Base-by-base conservation (phyloP, 1,140 invertebrate species). In the Mamestra configurata region DNA sequence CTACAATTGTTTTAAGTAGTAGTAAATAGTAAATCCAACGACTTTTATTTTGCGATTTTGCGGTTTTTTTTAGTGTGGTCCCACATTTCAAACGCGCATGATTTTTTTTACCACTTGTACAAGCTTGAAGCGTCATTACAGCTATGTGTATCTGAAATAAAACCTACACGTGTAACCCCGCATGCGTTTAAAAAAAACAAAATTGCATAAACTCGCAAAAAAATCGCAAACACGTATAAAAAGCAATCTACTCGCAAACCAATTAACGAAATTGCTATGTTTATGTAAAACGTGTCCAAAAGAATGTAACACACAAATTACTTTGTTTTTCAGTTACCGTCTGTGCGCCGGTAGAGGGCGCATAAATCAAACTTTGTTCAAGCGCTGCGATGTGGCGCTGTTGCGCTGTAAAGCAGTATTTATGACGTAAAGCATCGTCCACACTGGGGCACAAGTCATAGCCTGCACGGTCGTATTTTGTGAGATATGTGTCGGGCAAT, bases 291-390 rank as follows among this genome's bases (percentile, higher is more conserved):
- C 8, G 43, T 35, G 22, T 49, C 2, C 22, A 49, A 31, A 40
- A 70, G 43, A 27, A 24, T 49, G 49, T 35, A 71, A 51, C 27
- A 71, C 22, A 70, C n/a, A 71, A 71, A 71, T 53, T 51, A 53
- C 68, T 43, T 53, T 71, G 68, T 71, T 71, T 71, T 71, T 71
- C 24, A 71, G 22, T 71, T 31, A 71, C 24, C 49, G 46, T 71
- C 27, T 27, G 46, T 31, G 15, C 37, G 43, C 18, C 8, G 15
- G 68, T 15, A 66, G 35, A 66, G 46, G 20, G n/a, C 46, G 24
- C 68, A 53, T 71, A 71, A 71, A 71, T 71, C 68, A 71, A 71
- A 53, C 46, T 71, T 53, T 51, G 68, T 71, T 71, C 49, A 35
- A 71, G 43, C 68, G 46, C 27, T 53, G 68, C 68, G 27, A 53